These are phyloP conservation scores for Actinia tenebrosa DNA, from an alignment of 64 coral and sea anemone species.

Conservation along the genomic window DNA sequence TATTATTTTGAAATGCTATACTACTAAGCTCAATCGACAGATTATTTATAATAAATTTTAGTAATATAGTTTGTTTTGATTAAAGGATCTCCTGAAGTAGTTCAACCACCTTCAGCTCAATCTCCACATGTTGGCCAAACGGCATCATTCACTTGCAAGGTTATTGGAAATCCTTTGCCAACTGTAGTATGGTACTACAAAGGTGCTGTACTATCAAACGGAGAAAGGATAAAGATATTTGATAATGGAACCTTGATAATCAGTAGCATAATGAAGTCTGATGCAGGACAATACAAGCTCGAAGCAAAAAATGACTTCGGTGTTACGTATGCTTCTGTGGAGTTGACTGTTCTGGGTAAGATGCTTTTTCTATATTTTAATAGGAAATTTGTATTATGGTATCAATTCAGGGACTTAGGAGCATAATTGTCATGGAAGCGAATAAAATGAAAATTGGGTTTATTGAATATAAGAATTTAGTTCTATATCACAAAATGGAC, in stretches of 20 bases:
- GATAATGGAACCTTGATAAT: constrained; percentile 35
- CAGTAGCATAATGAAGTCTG: constrained; percentile 28
- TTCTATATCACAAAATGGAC: too few relatives aligned
- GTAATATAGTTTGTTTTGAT: neutral
- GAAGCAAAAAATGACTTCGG: constrained; percentile 37
- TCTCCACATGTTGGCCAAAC: constrained; percentile 32
- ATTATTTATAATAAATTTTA: too few relatives aligned
- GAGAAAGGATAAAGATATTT: constrained; percentile 39
- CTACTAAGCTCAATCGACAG: too few relatives aligned
- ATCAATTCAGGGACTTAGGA: too few relatives aligned
- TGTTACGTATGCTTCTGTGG: neutral
- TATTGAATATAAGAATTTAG: too few relatives aligned
- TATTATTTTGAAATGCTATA: too few relatives aligned
- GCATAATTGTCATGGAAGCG: too few relatives aligned
- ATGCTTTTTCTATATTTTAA: neutral
- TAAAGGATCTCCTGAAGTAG: constrained; percentile 33
- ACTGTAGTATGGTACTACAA: constrained; percentile 21
- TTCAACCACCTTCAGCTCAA: constrained; percentile 16
- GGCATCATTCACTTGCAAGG: constrained; percentile 28
- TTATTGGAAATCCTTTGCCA: constrained; percentile 26
- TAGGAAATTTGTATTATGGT: too few relatives aligned
- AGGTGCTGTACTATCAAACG: neutral
- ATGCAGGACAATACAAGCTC: constrained; percentile 18
- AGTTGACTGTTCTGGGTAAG: constrained; percentile 36
- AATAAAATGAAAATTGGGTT: too few relatives aligned